Evolutionary conservation across 1,140 invertebrate genomes (phyloP), one percentile per base, ranked within the genome.

Genomic region (Hyposmocoma kahamanoa): DNA sequence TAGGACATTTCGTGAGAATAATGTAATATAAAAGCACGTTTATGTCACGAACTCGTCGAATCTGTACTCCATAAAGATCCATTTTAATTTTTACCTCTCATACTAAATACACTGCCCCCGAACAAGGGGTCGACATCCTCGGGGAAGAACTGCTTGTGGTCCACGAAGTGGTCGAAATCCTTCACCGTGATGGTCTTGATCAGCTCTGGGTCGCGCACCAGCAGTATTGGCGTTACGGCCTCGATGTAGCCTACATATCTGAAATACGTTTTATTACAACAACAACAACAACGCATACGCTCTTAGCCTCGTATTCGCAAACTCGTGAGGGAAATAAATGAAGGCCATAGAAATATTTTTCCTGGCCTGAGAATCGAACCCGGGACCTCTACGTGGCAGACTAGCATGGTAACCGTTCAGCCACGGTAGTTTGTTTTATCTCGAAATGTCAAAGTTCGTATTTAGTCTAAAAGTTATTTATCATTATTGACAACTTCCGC

Each of bases 111-210:
- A 64, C 84, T 88, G 6, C 80, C 81, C 10, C 71, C 80, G 13
- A 89, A 66, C 0, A 90, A 47, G 0, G 86, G 86, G 50, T 90
- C 89, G n/a, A 50, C 21, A 0, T 81, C 59, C n/a, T 75, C 70
- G 10, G 63, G 60, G 3, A 89, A 57, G 30, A 90, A 82, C 0
- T 59, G 50, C 5, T 73, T 67, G 47, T 90, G 89, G 55, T 92
- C 87, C 0, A 84, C 67, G 50, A 92, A 93, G 59, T 89, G 64
- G 1, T 92, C 89, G 51, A 93, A 93, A 48, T 91, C 88, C 62
- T 91, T 92, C 0, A 92, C 78, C 0, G 84, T 77, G 1, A 92
- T 72, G 36, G 80, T 67, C 52, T 87, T 90, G 3, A 91, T 87
- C 2, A 90, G 20, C 17, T 91, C 87, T 1, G 84, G 82, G 69